Percentiles rank a stretch among this genome's conserved stretches.
Conservation (phyloP, 2,113 vertebrate species). For the Leptocoma aspasia region DNA sequence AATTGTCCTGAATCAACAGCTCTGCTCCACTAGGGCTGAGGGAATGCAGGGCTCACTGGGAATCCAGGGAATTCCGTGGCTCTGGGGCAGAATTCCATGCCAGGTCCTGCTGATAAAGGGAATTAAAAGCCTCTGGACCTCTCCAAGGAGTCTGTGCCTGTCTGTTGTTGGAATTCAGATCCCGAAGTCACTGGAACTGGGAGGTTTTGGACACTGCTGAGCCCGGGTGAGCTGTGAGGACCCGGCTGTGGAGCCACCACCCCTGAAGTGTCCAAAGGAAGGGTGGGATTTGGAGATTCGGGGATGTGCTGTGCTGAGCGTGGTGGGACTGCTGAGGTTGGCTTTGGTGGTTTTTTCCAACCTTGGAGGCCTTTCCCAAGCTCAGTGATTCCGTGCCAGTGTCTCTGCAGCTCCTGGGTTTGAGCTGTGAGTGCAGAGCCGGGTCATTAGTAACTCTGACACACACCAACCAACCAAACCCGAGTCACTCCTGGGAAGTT, state of each 20-base stretch:
- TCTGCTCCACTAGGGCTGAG: background rate
- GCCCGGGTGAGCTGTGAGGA: background rate
- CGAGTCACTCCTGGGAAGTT: background rate
- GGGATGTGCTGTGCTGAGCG: background rate
- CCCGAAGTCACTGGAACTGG: background rate
- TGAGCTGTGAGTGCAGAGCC: background rate
- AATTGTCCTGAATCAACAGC: background rate
- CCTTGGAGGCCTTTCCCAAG: background rate
- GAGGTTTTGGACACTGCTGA: background rate
- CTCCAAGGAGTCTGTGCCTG: background rate
- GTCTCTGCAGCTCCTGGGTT: background rate
- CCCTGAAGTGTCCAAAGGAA: background rate
- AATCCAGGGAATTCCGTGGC: background rate
- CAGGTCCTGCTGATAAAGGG: background rate
- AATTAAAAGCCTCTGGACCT: background rate
- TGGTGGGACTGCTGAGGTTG: no score
- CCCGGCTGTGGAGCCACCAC: fast-evolving
- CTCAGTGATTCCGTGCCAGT: background rate
- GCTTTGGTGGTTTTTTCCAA: background rate
- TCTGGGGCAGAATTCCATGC: fast-evolving
- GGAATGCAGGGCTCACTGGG: background rate
- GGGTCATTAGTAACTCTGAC: no score
- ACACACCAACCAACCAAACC: background rate
- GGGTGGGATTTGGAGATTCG: background rate
- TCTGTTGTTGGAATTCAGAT: background rate